phyloP scores from a whole-genome alignment of 2,888 invertebrate species.

The Antitype chi region DNA sequence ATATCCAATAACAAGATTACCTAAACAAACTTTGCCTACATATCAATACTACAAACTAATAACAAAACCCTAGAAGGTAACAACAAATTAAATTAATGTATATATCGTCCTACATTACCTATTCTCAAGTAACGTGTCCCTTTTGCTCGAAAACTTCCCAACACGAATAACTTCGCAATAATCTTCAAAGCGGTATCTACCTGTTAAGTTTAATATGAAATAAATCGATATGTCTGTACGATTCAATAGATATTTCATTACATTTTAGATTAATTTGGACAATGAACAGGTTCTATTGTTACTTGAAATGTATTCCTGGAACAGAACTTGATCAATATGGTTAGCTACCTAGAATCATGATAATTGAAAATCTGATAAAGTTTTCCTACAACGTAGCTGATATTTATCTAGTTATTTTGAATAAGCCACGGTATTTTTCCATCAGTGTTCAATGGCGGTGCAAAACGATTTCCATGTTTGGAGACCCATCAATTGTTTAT shows the following conservation, averaged over 20 bases:
- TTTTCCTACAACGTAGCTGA: background rate
- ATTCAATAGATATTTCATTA: constrained; percentile 51
- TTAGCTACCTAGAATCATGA: background rate
- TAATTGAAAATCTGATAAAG: background rate
- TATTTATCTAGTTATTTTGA: background rate
- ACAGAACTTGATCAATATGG: background rate
- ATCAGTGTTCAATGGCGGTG: background rate
- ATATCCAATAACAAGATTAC: constrained; percentile 30
- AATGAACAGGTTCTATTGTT: constrained; percentile 13
- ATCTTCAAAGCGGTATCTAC: constrained; percentile 41
- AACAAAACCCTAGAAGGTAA: constrained; percentile 38
- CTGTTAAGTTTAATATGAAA: constrained; percentile 39
- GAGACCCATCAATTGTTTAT: background rate
- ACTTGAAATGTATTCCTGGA: background rate
- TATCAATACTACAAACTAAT: constrained; percentile 34
- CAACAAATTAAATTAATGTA: constrained; percentile 51
- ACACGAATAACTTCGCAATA: constrained; percentile 37
- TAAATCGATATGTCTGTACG: constrained; percentile 32
- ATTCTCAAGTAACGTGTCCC: constrained; percentile 28
- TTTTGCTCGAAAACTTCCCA: constrained; percentile 30
- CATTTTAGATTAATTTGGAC: constrained; percentile 27
- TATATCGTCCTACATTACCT: constrained; percentile 9
- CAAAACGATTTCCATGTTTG: background rate
- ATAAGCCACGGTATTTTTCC: background rate
- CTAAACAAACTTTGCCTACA: constrained; percentile 30